These are phyloP conservation scores for Eubasilissa splendida DNA, from an alignment of 2,888 invertebrate genomes.

Conservation along the genomic window DNA sequence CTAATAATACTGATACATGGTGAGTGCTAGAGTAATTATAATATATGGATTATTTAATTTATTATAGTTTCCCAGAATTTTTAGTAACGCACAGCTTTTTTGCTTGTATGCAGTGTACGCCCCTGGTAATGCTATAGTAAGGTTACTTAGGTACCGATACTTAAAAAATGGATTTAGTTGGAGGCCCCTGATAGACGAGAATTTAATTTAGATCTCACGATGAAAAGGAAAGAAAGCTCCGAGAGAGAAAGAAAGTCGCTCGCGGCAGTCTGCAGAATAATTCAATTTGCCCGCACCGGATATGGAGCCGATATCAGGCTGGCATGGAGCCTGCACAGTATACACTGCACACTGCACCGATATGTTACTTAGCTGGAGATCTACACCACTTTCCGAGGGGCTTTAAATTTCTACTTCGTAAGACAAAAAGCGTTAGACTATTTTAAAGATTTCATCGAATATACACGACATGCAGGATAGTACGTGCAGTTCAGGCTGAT, in stretches of 20 bases:
- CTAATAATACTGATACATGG: no score
- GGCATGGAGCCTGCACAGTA: neutral
- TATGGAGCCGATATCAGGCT: neutral
- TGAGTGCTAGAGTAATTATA: no score
- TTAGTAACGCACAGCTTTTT: no score
- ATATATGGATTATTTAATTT: no score
- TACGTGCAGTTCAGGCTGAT: no score
- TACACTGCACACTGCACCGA: neutral
- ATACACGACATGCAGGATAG: no score
- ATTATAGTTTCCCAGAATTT: no score
- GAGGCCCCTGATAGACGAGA: neutral
- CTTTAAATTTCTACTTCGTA: no score
- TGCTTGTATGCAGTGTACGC: no score
- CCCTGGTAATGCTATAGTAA: no score
- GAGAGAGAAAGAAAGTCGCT: neutral
- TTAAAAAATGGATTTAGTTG: neutral
- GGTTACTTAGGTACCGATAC: neutral
- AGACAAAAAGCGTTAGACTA: no score
- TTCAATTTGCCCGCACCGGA: conserved; percentile 18
- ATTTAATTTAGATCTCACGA: conserved; percentile 4
- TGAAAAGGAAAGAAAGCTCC: neutral
- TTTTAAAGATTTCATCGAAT: no score
- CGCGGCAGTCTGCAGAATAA: conserved; percentile 9
- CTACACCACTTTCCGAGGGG: neutral
- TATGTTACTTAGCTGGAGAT: neutral